Evolutionary conservation across 2,888 invertebrate species (phyloP), one percentile per base, ranked within the genome.

Genomic region (Drosophila subquinaria): DNA sequence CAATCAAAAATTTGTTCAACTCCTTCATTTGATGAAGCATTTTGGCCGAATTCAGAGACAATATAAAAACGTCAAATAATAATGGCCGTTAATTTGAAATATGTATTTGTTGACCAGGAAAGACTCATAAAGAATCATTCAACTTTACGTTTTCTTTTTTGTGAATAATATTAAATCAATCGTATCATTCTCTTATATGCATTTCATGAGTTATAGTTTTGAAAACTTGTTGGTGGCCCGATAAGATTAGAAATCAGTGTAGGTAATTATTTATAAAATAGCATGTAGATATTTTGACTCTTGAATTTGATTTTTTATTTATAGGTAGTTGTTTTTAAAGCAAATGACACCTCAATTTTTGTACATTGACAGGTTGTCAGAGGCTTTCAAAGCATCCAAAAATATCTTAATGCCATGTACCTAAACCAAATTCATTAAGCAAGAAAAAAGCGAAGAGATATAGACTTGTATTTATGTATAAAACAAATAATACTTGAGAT

Each of bases 231-330:
- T 62, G 36, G 40, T 43, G 43, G 47, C 15, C 15, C 43, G 81
- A 81, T 84, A 79, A 81, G 85, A 84, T 81, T 57, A 69, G 38
- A 63, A 70, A 69, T 68, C 74, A 59, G 40, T 62, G 42, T 56
- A 38, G 23, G 52, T 52, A 60, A 66, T 69, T 48, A 67, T 61
- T 68, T 40, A 65, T 65, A 64, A 79, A 47, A 42, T 69, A 40
- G 48, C 64, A 47, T 61, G 67, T 43, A 42, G 27, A 56, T 13
- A 15, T 42, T 8, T 56, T 53, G 11, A 30, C 40, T 15, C 23
- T 27, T 2, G 27, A 20, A 11, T 4, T 27, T 2, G 11, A 36
- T 45, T 11, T 47, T 36, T 17, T 52, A 42, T 48, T 47, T 47
- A 38, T 38, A 27, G 36, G n/a, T 50, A 33, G n/a, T 55, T 55